Percentiles rank a stretch among this genome's conserved stretches.
Evolutionary conservation across 2,113 vertebrate genomes (phyloP).

Genomic region (Rhombomys opimus): DNA sequence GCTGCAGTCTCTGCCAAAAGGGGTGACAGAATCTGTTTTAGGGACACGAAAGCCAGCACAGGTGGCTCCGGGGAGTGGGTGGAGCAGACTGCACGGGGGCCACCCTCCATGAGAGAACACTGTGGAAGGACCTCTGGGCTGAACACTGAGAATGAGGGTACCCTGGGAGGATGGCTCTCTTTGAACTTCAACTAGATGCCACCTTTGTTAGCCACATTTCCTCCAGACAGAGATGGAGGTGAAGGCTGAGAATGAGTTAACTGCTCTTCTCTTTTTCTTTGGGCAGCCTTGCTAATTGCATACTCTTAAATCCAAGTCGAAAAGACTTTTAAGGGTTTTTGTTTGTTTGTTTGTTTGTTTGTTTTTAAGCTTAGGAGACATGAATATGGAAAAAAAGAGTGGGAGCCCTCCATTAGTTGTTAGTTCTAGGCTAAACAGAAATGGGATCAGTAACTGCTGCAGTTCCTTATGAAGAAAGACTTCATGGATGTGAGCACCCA

Average conservation of each 20-base stretch:
- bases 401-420: background rate
- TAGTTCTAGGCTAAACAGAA: background rate
- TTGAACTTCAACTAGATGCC: background rate
- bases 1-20: background rate
- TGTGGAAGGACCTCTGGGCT: background rate
- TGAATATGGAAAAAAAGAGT: conserved; percentile 54
- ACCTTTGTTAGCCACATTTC: background rate
- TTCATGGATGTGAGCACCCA: background rate
- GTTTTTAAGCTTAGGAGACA: conserved; percentile 22
- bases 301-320: conserved; percentile 77
- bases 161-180: background rate
- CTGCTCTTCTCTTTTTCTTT: conserved; percentile 71
- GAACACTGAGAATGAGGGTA: background rate
- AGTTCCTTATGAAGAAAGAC: conserved; percentile 40
- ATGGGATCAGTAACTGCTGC: background rate
- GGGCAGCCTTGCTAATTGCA: conserved; percentile 63
- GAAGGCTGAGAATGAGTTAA: conserved; percentile 75
- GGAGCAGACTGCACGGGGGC: background rate
- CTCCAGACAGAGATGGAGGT: conserved; percentile 1
- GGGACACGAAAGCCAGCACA: background rate
- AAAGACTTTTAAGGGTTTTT: background rate
- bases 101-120: background rate
- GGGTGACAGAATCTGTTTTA: background rate
- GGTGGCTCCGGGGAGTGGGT: background rate
- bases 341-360: background rate